Base-by-base conservation (phyloP, 1,140 invertebrate species). In the Conus betulinus region DNA sequence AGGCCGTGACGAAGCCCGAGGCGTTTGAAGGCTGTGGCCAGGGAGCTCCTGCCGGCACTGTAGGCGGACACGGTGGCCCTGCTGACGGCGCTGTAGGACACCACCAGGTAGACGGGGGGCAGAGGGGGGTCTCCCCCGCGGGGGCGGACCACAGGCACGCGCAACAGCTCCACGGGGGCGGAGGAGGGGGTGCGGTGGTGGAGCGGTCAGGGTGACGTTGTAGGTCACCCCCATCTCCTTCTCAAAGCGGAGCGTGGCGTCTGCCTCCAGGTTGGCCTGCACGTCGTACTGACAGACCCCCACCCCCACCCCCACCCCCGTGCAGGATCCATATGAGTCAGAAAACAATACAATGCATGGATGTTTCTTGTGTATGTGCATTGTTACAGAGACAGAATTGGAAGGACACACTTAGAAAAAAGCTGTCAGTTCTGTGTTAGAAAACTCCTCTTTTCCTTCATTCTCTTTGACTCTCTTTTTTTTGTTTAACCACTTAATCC, bases 91-190 rank as follows among this genome's bases (percentile, higher is more conserved):
- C 60, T 57, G 60, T 90, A 90, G 15, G 88, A 83, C 11, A 90
- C 89, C 10, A 84, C 82, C 39, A 90, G 84, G 17, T 57, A 88
- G 13, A 90, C 89, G 52, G 89, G 87, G 13, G 89, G 89, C 25
- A 90, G 57, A n/a, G 57, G 57, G 57, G 57, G 57, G 15, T 60
- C 57, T 11, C 57, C 57, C 57, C 86, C 87, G 20, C 63, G 52
- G 53, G 85, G 83, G 15, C 76, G 78, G 5, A 84, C 79, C 27
- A 90, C 84, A 27, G 89, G 89, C 79, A 90, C 55, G 3, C 53
- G 57, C 51, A 90, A 87, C 53, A 90, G 23, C 51, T 88, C 27
- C 15, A 27, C 67, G 8, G 8, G 57, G 57, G 57, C 15, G 8
- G 57, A 15, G 57, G 57, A 60, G 57, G 8, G 57, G n/a, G n/a